phyloP scores from a whole-genome alignment of 2,888 invertebrate genomes.

The Zaprionus obscuricornis region DNA sequence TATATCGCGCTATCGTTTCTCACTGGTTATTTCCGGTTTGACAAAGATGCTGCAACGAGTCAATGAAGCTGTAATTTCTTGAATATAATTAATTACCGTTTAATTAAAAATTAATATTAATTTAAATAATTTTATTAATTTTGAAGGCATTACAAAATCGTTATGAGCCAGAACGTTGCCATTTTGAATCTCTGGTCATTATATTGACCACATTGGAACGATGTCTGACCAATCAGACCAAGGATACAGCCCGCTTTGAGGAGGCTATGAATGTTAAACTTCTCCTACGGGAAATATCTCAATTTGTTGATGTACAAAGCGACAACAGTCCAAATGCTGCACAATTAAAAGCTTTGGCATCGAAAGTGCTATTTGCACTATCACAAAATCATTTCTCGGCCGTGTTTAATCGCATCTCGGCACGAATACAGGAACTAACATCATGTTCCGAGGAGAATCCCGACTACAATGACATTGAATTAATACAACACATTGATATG shows the following conservation, averaged over 20 bases:
- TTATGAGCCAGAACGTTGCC: conserved; percentile 94
- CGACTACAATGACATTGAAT: conserved; percentile 97
- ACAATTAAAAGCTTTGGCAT: conserved; percentile 93
- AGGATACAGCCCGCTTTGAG: conserved; percentile 96
- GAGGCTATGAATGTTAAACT: conserved; percentile 98
- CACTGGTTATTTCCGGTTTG: conserved; percentile 96
- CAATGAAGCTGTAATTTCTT: conserved; percentile 90
- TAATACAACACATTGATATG: conserved; percentile 98
- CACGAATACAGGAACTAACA: conserved; percentile 92
- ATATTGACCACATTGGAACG: conserved; percentile 97
- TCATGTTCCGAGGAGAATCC: conserved; percentile 95
- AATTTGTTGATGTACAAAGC: conserved; percentile 92
- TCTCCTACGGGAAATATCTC: conserved; percentile 95
- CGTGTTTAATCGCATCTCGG: conserved; percentile 96
- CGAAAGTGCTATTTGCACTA: conserved; percentile 97
- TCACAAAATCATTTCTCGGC: conserved; percentile 98
- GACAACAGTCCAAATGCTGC: conserved; percentile 91
- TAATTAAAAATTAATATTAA: not conserved
- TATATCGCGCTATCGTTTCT: conserved; percentile 97
- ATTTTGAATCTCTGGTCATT: conserved; percentile 96
- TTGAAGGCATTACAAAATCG: conserved; percentile 80
- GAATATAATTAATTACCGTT: too few species aligned
- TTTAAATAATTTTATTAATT: not conserved
- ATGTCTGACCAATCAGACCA: conserved; percentile 95
- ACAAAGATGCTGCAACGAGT: conserved; percentile 97